Evolutionary conservation across 2,113 vertebrate genomes (phyloP), one percentile per base, ranked within the genome.

Genomic region (Puma concolor): DNA sequence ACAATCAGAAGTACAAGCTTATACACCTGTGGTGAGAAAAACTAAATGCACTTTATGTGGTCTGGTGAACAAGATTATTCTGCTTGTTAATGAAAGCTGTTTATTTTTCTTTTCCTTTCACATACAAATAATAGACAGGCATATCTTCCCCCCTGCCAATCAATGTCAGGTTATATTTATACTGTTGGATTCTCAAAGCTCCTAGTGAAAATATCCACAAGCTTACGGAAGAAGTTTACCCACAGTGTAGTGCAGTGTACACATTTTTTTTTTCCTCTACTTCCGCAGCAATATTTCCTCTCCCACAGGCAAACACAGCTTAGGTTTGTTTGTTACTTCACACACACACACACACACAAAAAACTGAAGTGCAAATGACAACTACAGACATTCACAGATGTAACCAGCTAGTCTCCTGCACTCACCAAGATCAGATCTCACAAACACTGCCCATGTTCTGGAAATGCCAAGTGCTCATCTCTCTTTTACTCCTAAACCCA

Each of bases 21-120:
- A 19, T 72, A 86, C 8, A 72, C 63, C 63, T 69, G 69, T 91
- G 63, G 67, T 77, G 76, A 95, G 82, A 95, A 83, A 72, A 92
- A 86, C 76, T 89, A 95, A 84, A 96, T 89, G 23, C 52, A 64
- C 66, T 93, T 92, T 66, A 38, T 72, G n/a, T 64, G 41, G 50
- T 29, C 95, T 52, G 67, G 83, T 94, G 71, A 86, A 66, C 31
- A 66, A 25, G 15, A 54, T 82, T 92, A 57, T 27, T 57, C 13
- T 95, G 52, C 36, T 94, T 44, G 7, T 87, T 94, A 90, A 91
- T 90, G 92, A 92, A 91, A 92, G 36, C 36, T 90, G 41, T 82
- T 96, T 85, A 41, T 69, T 84, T 93, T 94, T 69, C 80, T 72
- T 94, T 94, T 74, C 50, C 48, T 95, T 38, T 92, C 67, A 96